Percentiles rank a stretch among this genome's conserved stretches.
phyloP scores from a whole-genome alignment of 2,113 vertebrate species.

The Psittacus erithacus region DNA sequence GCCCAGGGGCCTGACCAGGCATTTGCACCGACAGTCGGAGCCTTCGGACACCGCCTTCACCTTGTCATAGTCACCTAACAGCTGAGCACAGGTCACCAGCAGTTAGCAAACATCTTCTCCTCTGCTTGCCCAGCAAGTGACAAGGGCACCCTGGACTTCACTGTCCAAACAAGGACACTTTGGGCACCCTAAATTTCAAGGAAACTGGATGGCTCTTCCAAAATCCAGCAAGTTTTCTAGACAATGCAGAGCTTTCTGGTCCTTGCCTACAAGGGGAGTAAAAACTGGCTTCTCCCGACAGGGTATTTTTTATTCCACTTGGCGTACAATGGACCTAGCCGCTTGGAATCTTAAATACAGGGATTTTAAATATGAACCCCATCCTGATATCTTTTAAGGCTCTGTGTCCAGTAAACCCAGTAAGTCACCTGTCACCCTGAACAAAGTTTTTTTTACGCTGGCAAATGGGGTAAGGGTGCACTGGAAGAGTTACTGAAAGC shows the following conservation, averaged over 20 bases:
- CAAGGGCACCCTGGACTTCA: background rate
- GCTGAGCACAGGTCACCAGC: conserved; percentile 68
- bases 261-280: background rate
- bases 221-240: background rate
- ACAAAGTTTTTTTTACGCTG: background rate
- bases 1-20: conserved; percentile 91
- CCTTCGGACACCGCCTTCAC: conserved; percentile 95
- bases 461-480: background rate
- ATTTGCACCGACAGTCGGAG: conserved; percentile 91
- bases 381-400: background rate
- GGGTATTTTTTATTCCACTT: background rate
- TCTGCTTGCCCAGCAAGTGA: background rate
- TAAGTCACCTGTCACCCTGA: background rate
- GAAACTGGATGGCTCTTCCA: background rate
- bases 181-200: background rate
- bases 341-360: background rate
- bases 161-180: background rate
- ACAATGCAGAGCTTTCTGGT: background rate
- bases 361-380: background rate
- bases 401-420: rapidly evolving
- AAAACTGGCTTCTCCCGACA: background rate
- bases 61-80: conserved; percentile 96
- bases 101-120: background rate
- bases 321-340: rapidly evolving
- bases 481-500: background rate